Evolutionary conservation across 2,113 vertebrate genomes (phyloP).

Genomic region (Sula dactylatra): DNA sequence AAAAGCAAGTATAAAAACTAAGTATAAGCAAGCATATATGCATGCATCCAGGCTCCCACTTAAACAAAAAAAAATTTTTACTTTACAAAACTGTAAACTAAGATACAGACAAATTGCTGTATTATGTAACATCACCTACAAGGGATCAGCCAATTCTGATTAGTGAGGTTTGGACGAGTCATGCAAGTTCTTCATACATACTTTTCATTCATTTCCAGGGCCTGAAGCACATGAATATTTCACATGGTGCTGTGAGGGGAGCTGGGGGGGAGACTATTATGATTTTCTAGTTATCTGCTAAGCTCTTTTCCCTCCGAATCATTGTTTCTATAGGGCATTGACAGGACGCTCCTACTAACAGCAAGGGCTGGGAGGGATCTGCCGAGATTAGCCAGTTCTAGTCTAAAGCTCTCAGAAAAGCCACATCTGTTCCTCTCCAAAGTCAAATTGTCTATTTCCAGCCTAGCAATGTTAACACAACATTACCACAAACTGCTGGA

Average conservation of each 20-base stretch:
- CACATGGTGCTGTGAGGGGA: accelerated
- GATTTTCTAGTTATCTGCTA: neutral
- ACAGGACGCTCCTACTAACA: neutral
- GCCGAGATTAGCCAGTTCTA: neutral
- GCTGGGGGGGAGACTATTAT: neutral
- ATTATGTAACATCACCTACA: neutral
- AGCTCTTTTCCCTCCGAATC: neutral
- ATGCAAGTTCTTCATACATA: neutral
- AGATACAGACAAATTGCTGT: neutral
- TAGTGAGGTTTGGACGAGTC: neutral
- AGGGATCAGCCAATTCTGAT: neutral
- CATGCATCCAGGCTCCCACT: neutral
- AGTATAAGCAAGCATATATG: neutral
- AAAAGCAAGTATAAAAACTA: neutral
- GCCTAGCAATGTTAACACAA: neutral
- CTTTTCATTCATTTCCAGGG: neutral
- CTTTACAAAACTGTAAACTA: neutral
- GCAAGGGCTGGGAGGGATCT: neutral
- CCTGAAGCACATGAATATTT: neutral
- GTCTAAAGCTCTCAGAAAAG: neutral
- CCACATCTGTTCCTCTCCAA: neutral
- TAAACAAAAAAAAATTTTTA: neutral
- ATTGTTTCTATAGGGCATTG: neutral
- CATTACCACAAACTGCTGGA: neutral
- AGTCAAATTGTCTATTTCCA: neutral